Base-by-base conservation (phyloP, 1,140 invertebrate genomes). In the Triops cancriformis region DNA sequence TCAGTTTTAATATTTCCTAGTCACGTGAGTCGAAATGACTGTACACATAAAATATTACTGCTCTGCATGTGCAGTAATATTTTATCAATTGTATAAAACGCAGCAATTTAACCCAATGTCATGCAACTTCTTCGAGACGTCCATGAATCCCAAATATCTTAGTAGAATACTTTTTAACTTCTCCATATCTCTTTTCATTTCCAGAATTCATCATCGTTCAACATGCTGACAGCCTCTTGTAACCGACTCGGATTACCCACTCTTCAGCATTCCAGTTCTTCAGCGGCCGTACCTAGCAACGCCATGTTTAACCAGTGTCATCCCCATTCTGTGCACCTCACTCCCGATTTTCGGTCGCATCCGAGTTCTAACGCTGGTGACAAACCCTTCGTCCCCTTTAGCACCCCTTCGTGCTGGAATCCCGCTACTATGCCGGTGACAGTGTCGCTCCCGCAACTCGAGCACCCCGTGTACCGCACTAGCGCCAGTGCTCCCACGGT, bases 381-480 rank as follows among this genome's bases (percentile, higher is more conserved):
- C 74, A 75, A 76, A 51, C 75, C 64, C n/a, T 18, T 64, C 43
- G 51, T 64, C 18, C 51, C 51, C 10, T 64, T 64, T 23, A 64
- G 51, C 51, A 23, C 51, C 10, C 14, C 51, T 12, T 64, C 51
- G 51, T 64, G 51, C 18, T 64, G 51, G 51, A 64, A 64, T 64
- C 75, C 75, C 75, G 75, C 64, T 28, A 51, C 75, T 9, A 76
- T 76, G 75, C 75, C 75, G 43, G 75, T 76, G 7, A 76, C 43
- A 18, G 75, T 76, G 26, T 76, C 75, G 6, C 26, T 76, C 7
- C 37, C 75, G 23, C 42, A 26, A 28, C 43, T 64, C 41, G 43
- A 64, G 5, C 51, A 31, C 26, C 23, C 14, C 18, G 31, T 31
- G 12, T 31, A 74, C 73, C 27, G 31, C n/a, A 72, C 4, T 26